Evolutionary conservation across 2,113 vertebrate species (phyloP).

Genomic region (Vulpes lagopus): DNA sequence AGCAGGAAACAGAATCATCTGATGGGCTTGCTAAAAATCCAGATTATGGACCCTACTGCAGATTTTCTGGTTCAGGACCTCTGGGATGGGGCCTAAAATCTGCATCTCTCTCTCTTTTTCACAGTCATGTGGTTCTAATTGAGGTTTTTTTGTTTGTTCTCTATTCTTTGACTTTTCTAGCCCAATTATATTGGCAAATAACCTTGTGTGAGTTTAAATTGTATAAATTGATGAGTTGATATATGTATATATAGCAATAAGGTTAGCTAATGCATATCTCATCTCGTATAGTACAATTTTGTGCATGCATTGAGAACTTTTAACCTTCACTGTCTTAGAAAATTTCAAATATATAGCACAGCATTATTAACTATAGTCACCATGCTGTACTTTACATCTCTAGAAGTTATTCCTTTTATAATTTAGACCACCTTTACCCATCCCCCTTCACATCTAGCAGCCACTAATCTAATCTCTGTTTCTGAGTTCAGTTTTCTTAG

Average conservation of each 20-base stretch:
- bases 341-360: background rate
- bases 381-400: background rate
- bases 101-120: background rate
- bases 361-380: too few species aligned
- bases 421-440: background rate
- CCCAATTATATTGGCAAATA: background rate
- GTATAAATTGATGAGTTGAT: background rate
- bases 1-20: background rate
- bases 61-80: background rate
- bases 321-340: background rate
- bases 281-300: background rate
- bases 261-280: background rate
- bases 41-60: background rate
- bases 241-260: background rate
- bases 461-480: background rate
- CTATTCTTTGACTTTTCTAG: background rate
- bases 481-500: background rate
- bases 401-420: background rate
- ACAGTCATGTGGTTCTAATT: background rate
- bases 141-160: background rate
- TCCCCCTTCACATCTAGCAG: background rate
- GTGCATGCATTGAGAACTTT: background rate
- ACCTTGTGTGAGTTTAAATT: background rate
- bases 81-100: background rate
- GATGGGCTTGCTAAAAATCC: background rate